Base-by-base conservation (phyloP, 2,797 vertebrate genomes). In the Pseudochaenichthys georgianus region DNA sequence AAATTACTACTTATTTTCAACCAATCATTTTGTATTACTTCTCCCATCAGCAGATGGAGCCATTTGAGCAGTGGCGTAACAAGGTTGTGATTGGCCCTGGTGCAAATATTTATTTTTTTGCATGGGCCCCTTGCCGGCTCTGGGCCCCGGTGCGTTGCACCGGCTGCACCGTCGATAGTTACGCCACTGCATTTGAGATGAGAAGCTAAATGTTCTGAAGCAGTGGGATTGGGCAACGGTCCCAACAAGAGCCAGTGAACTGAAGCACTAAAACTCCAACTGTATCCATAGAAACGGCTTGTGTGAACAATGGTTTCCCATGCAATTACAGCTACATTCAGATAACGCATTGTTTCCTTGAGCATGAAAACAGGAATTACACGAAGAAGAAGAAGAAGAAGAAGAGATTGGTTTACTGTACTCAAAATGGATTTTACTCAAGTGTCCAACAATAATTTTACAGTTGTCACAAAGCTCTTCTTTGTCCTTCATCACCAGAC, bases 11-110 rank as follows among this genome's bases (percentile, higher is more conserved):
- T 45, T n/a, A 46, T 50, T 42, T 62, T 62, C 31, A 31, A 0
- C 16, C 5, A 62, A 12, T 12, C 55, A 17, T 7, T 7, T 10
- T 47, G 3, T 9, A 7, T 71, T 47, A 43, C 21, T 58, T 47
- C 23, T 53, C 10, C 70, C 17, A 41, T 86, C 88, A 88, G 80
- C 48, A 90, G 90, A 68, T 80, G 87, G 87, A 9, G 82, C 73
- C 58, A 58, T 84, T 81, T 77, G 34, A 72, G 67, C 23, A 23
- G 23, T 23, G 23, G 23, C 2, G 23, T 23, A 23, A 23, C 23
- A 23, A 23, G 23, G 23, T 23, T 23, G 23, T 23, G 23, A 23
- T 23, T 23, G 23, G 23, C 23, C 23, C 23, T 23, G 23, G 23
- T 23, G 23, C 23, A 23, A 23, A 23, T 23, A 23, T 23, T 2